These are phyloP conservation scores for Cremastinae sp. DNA, from an alignment of 2,888 invertebrate genomes.

Conservation along the genomic window DNA sequence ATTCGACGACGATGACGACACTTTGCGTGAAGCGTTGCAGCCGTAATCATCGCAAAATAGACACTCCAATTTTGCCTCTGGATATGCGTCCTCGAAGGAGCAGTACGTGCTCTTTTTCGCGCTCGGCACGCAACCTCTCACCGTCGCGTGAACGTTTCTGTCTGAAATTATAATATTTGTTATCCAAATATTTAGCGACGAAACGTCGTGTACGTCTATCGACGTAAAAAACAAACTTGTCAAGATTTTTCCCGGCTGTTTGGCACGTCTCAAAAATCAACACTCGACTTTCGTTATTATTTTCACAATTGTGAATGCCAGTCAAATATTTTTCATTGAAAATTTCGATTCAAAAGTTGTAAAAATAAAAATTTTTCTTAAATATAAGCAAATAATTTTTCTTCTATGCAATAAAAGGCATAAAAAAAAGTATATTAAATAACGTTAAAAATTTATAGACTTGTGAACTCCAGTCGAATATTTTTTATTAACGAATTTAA, in stretches of 20 bases:
- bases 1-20: conserved; percentile 20
- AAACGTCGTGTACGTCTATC: background rate
- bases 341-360: too few relatives aligned
- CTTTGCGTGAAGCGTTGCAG: conserved; percentile 66
- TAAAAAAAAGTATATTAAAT: too few relatives aligned
- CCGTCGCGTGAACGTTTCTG: conserved; percentile 69
- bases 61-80: conserved; percentile 69
- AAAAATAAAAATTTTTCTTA: too few relatives aligned
- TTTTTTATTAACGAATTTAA: too few relatives aligned
- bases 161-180: conserved; percentile 62
- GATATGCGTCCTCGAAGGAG: conserved; percentile 63
- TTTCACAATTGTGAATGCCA: too few relatives aligned
- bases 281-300: background rate
- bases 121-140: conserved; percentile 70
- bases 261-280: background rate
- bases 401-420: too few relatives aligned
- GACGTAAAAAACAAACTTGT: background rate
- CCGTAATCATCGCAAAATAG: conserved; percentile 69
- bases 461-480: too few relatives aligned
- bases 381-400: too few relatives aligned
- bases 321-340: too few relatives aligned
- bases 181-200: conserved; percentile 9
- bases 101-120: conserved; percentile 68
- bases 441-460: too few relatives aligned
- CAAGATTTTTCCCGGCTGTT: too few relatives aligned